These are phyloP conservation scores for Aphelocoma coerulescens DNA, from an alignment of 2,113 vertebrate genomes.

Conservation along the genomic window DNA sequence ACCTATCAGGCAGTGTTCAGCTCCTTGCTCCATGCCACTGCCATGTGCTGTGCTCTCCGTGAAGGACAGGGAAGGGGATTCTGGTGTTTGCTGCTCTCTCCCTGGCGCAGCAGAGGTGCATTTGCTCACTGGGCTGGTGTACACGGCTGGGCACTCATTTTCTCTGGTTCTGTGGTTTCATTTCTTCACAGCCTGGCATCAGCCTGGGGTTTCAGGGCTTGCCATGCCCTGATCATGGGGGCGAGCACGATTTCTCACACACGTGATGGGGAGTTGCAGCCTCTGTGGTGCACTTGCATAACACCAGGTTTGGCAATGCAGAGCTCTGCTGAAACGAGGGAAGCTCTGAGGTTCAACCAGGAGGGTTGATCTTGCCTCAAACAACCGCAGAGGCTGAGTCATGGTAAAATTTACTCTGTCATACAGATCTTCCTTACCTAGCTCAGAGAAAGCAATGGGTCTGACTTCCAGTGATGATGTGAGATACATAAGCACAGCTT, in stretches of 20 bases:
- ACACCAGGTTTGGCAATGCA: constrained; percentile 9
- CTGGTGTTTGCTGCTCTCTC: not conserved
- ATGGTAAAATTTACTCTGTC: not conserved
- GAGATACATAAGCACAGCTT: not conserved
- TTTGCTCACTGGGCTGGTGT: not conserved
- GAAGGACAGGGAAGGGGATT: not conserved
- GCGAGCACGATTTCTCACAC: not conserved
- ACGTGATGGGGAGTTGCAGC: not conserved
- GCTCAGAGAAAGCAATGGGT: not conserved
- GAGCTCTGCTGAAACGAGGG: constrained; percentile 17
- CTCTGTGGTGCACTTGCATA: constrained; percentile 1
- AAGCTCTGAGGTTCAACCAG: not conserved
- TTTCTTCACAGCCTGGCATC: not conserved
- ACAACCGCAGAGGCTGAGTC: not conserved
- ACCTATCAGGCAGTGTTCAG: fast-evolving
- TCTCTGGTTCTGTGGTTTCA: not conserved
- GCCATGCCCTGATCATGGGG: not conserved
- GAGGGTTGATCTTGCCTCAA: not conserved
- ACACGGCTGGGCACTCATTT: fast-evolving
- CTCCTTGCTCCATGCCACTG: not conserved
- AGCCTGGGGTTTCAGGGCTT: not conserved
- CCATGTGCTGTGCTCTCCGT: not conserved
- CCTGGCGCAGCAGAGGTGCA: not conserved
- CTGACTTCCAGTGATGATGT: not conserved
- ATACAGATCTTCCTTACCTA: not conserved